phyloP scores from a whole-genome alignment of 2,888 invertebrate genomes.

The Trichogramma evanescens region DNA sequence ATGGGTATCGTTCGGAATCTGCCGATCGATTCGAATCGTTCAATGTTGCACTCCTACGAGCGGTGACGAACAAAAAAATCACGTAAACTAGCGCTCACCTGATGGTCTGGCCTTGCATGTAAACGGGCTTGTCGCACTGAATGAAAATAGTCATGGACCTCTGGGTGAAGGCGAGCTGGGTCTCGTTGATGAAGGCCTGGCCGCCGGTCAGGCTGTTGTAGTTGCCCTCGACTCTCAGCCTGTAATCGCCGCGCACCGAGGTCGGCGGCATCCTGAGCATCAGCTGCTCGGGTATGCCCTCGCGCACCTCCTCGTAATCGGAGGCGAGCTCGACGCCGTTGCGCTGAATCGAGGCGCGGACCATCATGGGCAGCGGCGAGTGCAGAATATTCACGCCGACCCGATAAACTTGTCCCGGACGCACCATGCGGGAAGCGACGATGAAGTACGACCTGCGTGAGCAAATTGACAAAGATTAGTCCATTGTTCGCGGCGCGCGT shows the following conservation, averaged over 20 bases:
- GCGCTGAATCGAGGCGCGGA: conserved; percentile 81
- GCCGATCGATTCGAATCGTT: conserved; percentile 42
- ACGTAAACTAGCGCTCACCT: conserved; percentile 31
- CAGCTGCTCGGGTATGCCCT: conserved; percentile 82
- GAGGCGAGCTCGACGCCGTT: conserved; percentile 86
- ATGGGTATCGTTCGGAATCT: conserved; percentile 86
- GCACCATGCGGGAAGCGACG: conserved; percentile 82
- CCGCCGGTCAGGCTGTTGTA: conserved; percentile 76
- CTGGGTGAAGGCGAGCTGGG: conserved; percentile 74
- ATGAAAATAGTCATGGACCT: conserved; percentile 93
- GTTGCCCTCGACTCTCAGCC: conserved; percentile 73
- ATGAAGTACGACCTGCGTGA: conserved; percentile 77
- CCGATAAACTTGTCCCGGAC: conserved; percentile 86
- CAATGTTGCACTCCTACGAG: not conserved
- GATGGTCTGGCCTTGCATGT: conserved; percentile 81
- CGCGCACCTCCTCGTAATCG: conserved; percentile 72
- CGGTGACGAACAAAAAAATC: not conserved
- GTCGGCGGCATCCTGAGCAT: conserved; percentile 84
- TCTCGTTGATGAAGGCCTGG: conserved; percentile 83
- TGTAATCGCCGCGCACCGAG: conserved; percentile 76
- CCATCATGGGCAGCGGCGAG: conserved; percentile 71
- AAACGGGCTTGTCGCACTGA: conserved; percentile 89
- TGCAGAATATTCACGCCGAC: conserved; percentile 78
- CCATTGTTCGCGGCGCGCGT: conserved; percentile 6
- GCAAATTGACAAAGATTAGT: conserved; percentile 9